Conservation (phyloP, 2,113 vertebrate species). For the Dicaeum eximium region DNA sequence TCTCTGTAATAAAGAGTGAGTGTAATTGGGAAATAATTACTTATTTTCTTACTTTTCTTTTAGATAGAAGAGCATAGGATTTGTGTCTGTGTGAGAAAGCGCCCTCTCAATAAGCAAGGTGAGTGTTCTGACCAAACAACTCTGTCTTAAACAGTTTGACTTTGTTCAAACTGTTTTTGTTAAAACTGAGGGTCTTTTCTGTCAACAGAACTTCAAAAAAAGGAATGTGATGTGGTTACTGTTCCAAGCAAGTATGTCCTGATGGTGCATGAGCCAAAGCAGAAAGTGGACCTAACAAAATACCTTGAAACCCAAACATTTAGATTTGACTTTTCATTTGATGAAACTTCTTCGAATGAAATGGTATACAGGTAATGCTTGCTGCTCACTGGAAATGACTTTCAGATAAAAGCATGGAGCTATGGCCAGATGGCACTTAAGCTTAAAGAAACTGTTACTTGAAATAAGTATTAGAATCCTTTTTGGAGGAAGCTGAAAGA, state of each 20-base stretch:
- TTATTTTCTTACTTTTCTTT: not conserved
- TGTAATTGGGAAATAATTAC: not conserved
- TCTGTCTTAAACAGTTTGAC: not conserved
- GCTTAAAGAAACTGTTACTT: not conserved
- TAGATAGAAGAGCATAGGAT: conserved; percentile 88
- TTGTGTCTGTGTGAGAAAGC: conserved; percentile 94
- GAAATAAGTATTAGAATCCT: not conserved
- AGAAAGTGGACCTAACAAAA: conserved; percentile 96
- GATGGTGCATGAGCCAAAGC: conserved; percentile 92
- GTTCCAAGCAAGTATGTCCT: conserved; percentile 83
- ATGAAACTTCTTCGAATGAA: conserved; percentile 87
- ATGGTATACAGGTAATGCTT: conserved; percentile 88
- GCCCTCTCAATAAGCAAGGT: conserved; percentile 93
- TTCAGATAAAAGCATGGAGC: not conserved
- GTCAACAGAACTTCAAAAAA: conserved; percentile 81
- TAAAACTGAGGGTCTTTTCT: not conserved
- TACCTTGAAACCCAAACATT: conserved; percentile 93
- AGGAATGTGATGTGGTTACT: conserved; percentile 95
- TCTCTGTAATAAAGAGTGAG: not conserved
- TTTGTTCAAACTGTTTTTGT: not conserved
- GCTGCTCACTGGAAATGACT: not conserved
- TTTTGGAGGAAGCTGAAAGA: not conserved
- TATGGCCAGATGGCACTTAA: not conserved
- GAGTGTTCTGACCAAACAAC: not conserved
- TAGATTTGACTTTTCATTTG: conserved; percentile 92